These are phyloP conservation scores for Notoglanidium macrostoma DNA, from an alignment of 2,797 vertebrate genomes.

Conservation along the genomic window DNA sequence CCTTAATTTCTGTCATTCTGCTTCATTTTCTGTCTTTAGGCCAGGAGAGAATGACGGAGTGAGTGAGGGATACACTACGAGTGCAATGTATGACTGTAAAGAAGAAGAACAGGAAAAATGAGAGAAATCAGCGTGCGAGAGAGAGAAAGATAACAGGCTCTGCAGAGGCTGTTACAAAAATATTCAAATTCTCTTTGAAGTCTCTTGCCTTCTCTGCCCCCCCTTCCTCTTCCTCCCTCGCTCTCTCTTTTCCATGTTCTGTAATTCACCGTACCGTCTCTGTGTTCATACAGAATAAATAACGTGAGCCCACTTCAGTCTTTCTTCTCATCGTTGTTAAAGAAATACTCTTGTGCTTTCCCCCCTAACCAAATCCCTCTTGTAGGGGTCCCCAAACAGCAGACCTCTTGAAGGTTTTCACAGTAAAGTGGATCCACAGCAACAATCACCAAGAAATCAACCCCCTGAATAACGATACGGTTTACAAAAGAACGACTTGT, in stretches of 20 bases:
- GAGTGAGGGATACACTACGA: neutral
- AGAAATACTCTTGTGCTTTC: neutral
- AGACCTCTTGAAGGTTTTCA: neutral
- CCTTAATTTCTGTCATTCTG: neutral
- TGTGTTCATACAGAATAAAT: slow-evolving; percentile 40
- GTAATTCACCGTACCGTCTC: slow-evolving; percentile 57
- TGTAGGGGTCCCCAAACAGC: too few relatives aligned
- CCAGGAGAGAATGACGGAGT: neutral
- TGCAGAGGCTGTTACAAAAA: slow-evolving; percentile 52
- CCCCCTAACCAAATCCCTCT: neutral
- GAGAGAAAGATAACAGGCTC: slow-evolving; percentile 41
- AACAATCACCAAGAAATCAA: too few relatives aligned
- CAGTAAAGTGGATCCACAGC: neutral
- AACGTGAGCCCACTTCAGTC: slow-evolving; percentile 4
- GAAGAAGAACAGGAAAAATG: neutral
- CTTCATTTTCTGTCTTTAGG: neutral
- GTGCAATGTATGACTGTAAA: neutral
- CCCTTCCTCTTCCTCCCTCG: slow-evolving; percentile 42
- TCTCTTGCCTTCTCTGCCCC: slow-evolving; percentile 53
- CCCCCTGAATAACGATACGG: neutral
- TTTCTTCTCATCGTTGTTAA: slow-evolving; percentile 3
- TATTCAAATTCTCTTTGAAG: slow-evolving; percentile 67
- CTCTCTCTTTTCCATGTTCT: slow-evolving; percentile 45
- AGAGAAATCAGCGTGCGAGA: slow-evolving; percentile 1
- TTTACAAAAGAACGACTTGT: neutral